A percentile compares a stretch with the other conserved stretches of the same genome.
phyloP scores from a whole-genome alignment of 1,140 invertebrate genomes.

The Cecropterus lyciades region DNA sequence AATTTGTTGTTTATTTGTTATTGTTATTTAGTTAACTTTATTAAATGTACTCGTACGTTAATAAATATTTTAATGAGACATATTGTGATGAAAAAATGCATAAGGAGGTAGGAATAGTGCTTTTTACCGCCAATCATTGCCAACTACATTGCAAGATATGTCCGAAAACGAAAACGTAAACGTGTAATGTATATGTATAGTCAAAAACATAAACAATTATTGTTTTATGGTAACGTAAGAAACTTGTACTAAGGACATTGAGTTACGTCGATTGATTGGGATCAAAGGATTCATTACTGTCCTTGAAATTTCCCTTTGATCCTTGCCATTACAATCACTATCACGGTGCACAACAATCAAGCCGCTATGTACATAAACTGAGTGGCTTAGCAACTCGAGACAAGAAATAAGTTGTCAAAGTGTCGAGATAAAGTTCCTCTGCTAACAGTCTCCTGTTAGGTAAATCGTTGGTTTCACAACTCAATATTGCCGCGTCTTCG shows the following conservation, averaged over 20 bases:
- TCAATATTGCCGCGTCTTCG: slow-evolving; percentile 73
- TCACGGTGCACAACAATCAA: slow-evolving; percentile 66
- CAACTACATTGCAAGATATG: too few relatives aligned
- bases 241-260: too few relatives aligned
- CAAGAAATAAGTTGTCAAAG: slow-evolving; percentile 84
- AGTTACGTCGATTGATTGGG: too few relatives aligned
- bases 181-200: too few relatives aligned
- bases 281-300: not conserved
- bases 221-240: too few relatives aligned
- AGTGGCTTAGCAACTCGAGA: slow-evolving; percentile 74
- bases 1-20: slow-evolving; percentile 22
- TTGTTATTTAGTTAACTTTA: not conserved
- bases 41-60: too few relatives aligned
- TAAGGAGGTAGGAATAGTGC: too few relatives aligned
- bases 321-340: slow-evolving; percentile 52
- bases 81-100: too few relatives aligned
- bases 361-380: slow-evolving; percentile 68
- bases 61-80: too few relatives aligned
- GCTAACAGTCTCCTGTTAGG: slow-evolving; percentile 76
- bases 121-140: too few relatives aligned
- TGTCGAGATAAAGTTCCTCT: slow-evolving; percentile 77
- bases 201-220: too few relatives aligned
- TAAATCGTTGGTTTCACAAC: slow-evolving; percentile 80
- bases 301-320: slow-evolving; percentile 40
- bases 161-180: too few relatives aligned